A percentile compares a stretch with the other conserved stretches of the same genome.
These are phyloP conservation scores for Hippocampus barbouri DNA, from an alignment of 2,113 vertebrate genomes.

Conservation along the genomic window DNA sequence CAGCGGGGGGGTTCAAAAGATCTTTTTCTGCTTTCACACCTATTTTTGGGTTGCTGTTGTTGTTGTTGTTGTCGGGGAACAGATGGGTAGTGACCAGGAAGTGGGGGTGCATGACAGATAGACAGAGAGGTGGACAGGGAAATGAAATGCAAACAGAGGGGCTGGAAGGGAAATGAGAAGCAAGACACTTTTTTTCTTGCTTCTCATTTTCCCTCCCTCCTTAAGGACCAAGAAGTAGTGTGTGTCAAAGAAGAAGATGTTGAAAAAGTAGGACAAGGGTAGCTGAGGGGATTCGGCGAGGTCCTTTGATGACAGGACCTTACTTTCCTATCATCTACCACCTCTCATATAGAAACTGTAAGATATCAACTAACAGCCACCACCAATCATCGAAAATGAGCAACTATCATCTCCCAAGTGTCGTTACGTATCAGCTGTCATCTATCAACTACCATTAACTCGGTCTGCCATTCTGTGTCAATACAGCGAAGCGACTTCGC, in stretches of 20 bases:
- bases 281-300: background rate
- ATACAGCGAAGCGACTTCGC: too few species aligned
- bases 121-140: background rate
- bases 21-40: background rate
- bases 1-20: background rate
- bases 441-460: too few species aligned
- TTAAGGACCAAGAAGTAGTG: background rate
- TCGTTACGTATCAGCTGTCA: too few species aligned
- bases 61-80: background rate
- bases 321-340: background rate
- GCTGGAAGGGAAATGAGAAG: background rate
- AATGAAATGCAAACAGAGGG: background rate
- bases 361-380: background rate
- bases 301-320: conserved; percentile 4
- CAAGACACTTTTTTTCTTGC: background rate
- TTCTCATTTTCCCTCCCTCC: background rate
- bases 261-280: background rate
- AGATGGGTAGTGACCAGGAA: background rate
- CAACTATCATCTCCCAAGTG: background rate
- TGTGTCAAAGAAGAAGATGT: background rate
- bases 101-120: background rate
- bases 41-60: background rate
- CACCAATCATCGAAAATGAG: background rate
- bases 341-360: background rate
- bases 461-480: too few species aligned